Conservation (phyloP, 2,797 vertebrate genomes). For the Myioborus miniatus region DNA sequence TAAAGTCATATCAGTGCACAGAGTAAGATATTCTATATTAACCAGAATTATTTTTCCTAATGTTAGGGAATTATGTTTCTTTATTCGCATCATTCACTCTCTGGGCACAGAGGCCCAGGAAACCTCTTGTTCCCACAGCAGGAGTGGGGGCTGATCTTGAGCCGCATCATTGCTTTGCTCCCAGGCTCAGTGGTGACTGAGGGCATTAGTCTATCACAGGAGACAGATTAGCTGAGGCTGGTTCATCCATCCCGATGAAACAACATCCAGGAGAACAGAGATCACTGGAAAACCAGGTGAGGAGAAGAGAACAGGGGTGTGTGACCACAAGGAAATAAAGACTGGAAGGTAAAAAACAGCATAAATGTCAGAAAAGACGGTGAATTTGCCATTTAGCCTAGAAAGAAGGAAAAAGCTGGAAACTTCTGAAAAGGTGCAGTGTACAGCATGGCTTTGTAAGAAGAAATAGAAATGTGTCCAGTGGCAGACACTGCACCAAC, state of each 20-base stretch:
- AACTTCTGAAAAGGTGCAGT: neutral
- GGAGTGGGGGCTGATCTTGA: neutral
- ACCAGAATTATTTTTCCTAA: neutral
- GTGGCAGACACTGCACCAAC: neutral
- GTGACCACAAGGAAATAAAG: neutral
- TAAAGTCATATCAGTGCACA: neutral
- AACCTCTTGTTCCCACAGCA: neutral
- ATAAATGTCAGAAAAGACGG: neutral
- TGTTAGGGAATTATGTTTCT: neutral
- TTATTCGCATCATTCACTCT: neutral
- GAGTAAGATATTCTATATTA: neutral
- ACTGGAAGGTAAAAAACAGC: neutral
- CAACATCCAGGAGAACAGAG: neutral
- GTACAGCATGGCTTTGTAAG: neutral
- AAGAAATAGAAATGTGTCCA: neutral
- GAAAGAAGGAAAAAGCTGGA: neutral
- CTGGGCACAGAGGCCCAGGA: neutral
- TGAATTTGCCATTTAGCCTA: neutral
- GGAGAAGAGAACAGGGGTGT: fast-evolving
- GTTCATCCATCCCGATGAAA: neutral
- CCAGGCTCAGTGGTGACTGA: neutral
- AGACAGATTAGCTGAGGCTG: neutral
- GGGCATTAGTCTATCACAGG: neutral
- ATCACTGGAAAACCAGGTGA: neutral
- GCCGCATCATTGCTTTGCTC: neutral